Percentiles rank a stretch among this genome's conserved stretches.
phyloP scores from a whole-genome alignment of 2,113 vertebrate genomes.

The Psittacara wagleri region DNA sequence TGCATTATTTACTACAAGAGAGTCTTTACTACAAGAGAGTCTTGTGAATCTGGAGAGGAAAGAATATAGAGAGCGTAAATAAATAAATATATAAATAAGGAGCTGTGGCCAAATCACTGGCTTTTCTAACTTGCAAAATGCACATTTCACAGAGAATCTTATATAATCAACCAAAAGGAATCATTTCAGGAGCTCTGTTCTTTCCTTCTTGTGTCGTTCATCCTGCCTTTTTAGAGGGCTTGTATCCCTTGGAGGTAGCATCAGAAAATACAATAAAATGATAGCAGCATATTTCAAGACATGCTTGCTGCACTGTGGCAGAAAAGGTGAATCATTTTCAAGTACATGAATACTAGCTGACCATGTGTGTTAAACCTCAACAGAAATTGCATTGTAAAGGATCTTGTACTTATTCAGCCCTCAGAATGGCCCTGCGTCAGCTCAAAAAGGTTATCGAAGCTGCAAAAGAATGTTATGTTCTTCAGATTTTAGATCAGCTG shows the following conservation, averaged over 20 bases:
- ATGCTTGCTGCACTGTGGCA: not conserved
- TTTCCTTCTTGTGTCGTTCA: not conserved
- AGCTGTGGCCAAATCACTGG: not conserved
- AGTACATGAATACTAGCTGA: not conserved
- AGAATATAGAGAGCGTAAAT: not conserved
- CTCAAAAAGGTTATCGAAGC: not conserved
- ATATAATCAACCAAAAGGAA: not conserved
- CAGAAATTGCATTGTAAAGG: not conserved
- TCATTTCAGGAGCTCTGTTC: not conserved
- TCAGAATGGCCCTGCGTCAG: not conserved
- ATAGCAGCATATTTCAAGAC: not conserved
- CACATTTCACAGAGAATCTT: not conserved
- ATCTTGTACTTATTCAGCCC: not conserved
- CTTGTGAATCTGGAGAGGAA: not conserved
- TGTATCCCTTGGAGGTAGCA: not conserved
- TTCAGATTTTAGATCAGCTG: not conserved
- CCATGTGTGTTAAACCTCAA: not conserved
- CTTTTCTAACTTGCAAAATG: not conserved
- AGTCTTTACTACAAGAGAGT: not conserved
- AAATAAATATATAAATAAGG: too few relatives aligned
- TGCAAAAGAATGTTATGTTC: not conserved
- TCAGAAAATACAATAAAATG: not conserved
- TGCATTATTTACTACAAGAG: not conserved
- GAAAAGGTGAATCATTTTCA: not conserved
- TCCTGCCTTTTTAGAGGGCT: not conserved